Evolutionary conservation across 2,888 invertebrate species (phyloP).

Genomic region (Drosophila flavopinicola): DNA sequence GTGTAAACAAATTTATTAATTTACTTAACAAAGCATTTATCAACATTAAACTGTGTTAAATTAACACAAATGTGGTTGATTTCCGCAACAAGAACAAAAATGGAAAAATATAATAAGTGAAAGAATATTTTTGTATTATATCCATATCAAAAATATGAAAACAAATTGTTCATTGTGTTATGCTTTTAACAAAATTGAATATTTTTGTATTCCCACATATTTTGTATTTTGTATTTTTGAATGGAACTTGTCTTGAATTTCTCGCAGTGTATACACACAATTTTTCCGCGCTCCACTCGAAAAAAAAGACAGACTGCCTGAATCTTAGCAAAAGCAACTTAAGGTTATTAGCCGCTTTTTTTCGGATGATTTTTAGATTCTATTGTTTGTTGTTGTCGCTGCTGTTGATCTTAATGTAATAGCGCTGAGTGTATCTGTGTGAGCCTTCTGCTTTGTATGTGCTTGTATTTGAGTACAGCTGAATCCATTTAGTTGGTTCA

Average conservation of each 20-base stretch:
- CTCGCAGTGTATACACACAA: conserved; percentile 32
- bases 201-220: not conserved
- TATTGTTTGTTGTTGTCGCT: conserved; percentile 50
- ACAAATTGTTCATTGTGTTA: too few relatives aligned
- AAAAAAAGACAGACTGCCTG: conserved; percentile 17
- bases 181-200: too few relatives aligned
- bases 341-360: conserved; percentile 68
- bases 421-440: conserved; percentile 9
- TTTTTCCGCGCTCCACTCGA: conserved; percentile 27
- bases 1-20: too few relatives aligned
- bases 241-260: conserved; percentile 8
- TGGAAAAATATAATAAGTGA: too few relatives aligned
- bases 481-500: conserved; percentile 23
- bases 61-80: too few relatives aligned
- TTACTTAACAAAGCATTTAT: too few relatives aligned
- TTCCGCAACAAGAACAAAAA: too few relatives aligned
- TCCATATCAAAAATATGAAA: too few relatives aligned
- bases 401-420: conserved; percentile 61
- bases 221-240: not conserved
- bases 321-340: conserved; percentile 56
- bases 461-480: conserved; percentile 10
- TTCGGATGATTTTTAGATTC: conserved; percentile 44
- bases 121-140: too few relatives aligned
- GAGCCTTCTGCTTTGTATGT: not conserved
- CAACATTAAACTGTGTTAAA: too few relatives aligned